Evolutionary conservation across 2,888 invertebrate species (phyloP).

Genomic region (Celastrina argiolus): DNA sequence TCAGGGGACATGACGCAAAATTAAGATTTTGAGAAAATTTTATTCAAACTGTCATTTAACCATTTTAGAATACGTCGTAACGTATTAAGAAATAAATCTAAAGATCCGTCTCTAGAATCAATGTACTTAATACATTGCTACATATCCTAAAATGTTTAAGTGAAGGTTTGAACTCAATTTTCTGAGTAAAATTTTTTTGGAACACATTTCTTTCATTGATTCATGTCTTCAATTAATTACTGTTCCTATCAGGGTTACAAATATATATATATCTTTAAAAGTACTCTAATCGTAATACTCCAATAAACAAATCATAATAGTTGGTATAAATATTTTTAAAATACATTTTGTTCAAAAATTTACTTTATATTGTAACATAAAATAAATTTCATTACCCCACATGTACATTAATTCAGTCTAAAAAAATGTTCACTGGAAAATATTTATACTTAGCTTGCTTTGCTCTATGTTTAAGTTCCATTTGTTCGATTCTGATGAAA

Average conservation of each 20-base stretch:
- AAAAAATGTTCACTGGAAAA: not conserved
- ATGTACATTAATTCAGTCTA: not conserved
- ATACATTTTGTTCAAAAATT: not conserved
- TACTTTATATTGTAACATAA: not conserved
- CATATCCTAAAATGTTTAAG: too few species aligned
- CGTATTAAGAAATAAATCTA: too few species aligned
- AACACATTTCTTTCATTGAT: too few species aligned
- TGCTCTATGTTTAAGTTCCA: not conserved
- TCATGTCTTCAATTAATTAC: too few species aligned
- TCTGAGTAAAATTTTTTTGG: too few species aligned
- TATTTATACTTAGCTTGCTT: not conserved
- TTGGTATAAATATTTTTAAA: not conserved
- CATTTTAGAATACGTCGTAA: too few species aligned
- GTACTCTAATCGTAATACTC: not conserved
- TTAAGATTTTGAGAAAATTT: too few species aligned
- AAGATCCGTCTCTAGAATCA: too few species aligned
- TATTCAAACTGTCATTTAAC: too few species aligned
- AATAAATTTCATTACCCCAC: conserved; percentile 1
- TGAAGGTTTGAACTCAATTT: too few species aligned
- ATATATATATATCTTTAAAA: not conserved
- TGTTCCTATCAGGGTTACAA: not conserved
- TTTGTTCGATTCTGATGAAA: not conserved
- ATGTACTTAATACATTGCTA: too few species aligned
- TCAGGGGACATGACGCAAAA: too few species aligned
- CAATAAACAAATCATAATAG: not conserved